Evolutionary conservation across 2,113 vertebrate genomes (phyloP).

Genomic region (Bujurquina vittata): DNA sequence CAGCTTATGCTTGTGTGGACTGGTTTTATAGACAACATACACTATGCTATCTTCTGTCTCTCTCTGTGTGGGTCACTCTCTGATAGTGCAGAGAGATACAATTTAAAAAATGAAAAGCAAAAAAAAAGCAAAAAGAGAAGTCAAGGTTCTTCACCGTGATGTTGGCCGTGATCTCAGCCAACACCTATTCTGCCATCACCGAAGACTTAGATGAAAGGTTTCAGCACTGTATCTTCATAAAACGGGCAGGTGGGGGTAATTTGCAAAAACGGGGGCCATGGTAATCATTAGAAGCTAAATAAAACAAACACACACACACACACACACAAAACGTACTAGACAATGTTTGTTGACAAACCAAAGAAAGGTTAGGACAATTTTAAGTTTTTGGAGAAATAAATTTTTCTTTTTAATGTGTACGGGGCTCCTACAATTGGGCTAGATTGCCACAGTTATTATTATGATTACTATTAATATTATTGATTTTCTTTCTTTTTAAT

Average conservation of each 20-base stretch:
- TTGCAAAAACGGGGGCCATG: constrained; percentile 49
- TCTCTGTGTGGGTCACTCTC: constrained; percentile 14
- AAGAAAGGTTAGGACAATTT: constrained; percentile 74
- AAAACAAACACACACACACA: neutral
- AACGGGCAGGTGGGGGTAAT: constrained; percentile 22
- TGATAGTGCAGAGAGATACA: constrained; percentile 5
- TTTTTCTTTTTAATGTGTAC: constrained; percentile 48
- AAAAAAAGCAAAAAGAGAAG: constrained; percentile 9
- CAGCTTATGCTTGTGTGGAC: constrained; percentile 34
- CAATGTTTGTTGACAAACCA: constrained; percentile 76
- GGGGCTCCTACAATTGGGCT: constrained; percentile 41
- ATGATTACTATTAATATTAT: neutral
- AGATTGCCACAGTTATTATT: constrained; percentile 43
- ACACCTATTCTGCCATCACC: constrained; percentile 14
- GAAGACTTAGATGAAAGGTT: constrained; percentile 22
- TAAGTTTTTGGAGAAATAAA: constrained; percentile 62
- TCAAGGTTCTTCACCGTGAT: constrained; percentile 5
- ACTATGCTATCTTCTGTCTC: constrained; percentile 40
- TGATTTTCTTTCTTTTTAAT: constrained; percentile 40
- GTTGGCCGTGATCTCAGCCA: constrained; percentile 28
- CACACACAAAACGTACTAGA: constrained; percentile 37
- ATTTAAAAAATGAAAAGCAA: neutral
- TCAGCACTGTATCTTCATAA: constrained; percentile 26
- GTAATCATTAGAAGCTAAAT: constrained; percentile 41
- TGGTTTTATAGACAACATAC: constrained; percentile 45